These are phyloP conservation scores for Pelmatolapia mariae DNA, from an alignment of 2,113 vertebrate species.

Conservation along the genomic window DNA sequence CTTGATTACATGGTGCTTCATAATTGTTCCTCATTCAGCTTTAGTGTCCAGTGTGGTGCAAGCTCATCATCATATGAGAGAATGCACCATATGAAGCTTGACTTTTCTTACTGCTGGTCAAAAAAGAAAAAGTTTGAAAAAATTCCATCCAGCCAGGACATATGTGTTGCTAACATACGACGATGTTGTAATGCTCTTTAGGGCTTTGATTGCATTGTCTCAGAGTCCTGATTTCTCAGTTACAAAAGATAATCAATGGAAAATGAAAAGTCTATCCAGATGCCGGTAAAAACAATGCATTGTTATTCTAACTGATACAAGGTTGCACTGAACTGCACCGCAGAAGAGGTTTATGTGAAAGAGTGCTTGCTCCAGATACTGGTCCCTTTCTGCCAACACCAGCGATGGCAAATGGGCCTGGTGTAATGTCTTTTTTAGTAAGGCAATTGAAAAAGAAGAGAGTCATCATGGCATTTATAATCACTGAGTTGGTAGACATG, in stretches of 20 bases:
- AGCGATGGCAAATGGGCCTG: conserved; percentile 18
- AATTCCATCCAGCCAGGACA: neutral
- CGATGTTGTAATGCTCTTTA: neutral
- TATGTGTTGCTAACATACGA: neutral
- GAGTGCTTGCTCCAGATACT: neutral
- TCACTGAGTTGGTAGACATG: conserved; percentile 42
- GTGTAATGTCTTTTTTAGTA: conserved; percentile 48
- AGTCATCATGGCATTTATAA: conserved; percentile 51
- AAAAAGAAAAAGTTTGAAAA: neutral
- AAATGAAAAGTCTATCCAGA: neutral
- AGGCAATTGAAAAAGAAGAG: conserved; percentile 55
- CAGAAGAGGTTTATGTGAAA: conserved; percentile 7
- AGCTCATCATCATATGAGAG: neutral
- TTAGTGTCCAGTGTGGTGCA: neutral
- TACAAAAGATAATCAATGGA: neutral
- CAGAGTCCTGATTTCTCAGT: neutral
- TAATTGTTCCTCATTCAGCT: conserved; percentile 35
- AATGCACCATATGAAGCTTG: neutral
- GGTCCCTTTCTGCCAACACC: conserved; percentile 1
- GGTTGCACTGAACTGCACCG: neutral
- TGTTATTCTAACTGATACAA: neutral
- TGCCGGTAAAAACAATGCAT: neutral
- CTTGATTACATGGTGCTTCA: conserved; percentile 61
- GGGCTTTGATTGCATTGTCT: neutral
- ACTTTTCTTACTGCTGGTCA: neutral